These are phyloP conservation scores for Ichneumoninae sp. DNA, from an alignment of 2,888 invertebrate species.

Conservation along the genomic window DNA sequence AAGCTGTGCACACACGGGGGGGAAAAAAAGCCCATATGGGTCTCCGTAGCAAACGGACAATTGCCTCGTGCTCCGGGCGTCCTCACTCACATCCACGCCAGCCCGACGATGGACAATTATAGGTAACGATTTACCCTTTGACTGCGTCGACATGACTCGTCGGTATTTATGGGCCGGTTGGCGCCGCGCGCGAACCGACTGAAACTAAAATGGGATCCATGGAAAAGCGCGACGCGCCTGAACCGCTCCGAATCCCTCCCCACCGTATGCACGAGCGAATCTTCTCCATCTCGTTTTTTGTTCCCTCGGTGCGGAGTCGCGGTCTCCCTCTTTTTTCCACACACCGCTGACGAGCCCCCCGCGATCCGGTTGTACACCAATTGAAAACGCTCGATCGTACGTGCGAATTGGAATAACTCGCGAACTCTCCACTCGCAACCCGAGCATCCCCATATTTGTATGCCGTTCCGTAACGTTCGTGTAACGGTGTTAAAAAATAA, in stretches of 20 bases:
- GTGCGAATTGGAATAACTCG: slow-evolving; percentile 43
- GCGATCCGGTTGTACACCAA: slow-evolving; percentile 29
- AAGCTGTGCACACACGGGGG: slow-evolving; percentile 43
- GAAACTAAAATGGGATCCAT: slow-evolving; percentile 60
- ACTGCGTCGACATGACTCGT: slow-evolving; percentile 51
- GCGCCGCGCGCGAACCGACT: slow-evolving; percentile 9
- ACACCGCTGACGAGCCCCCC: slow-evolving; percentile 10
- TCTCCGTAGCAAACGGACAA: slow-evolving; percentile 45
- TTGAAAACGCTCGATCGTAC: slow-evolving; percentile 24
- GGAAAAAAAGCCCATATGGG: slow-evolving; percentile 16
- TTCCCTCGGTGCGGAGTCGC: neutral
- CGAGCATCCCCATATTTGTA: neutral
- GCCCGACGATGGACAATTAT: slow-evolving; percentile 56
- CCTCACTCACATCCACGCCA: neutral
- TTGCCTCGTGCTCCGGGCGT: slow-evolving; percentile 25
- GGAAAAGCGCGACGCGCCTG: slow-evolving; percentile 65
- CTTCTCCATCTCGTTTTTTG: slow-evolving; percentile 15
- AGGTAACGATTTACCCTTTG: slow-evolving; percentile 60
- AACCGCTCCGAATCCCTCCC: slow-evolving; percentile 6
- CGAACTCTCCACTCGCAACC: neutral
- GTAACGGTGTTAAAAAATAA: neutral
- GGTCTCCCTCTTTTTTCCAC: neutral
- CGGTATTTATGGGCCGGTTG: slow-evolving; percentile 42
- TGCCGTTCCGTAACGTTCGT: neutral
- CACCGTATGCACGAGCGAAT: neutral